Conservation (phyloP, 2,113 vertebrate genomes). For the Trichomycterus rosablanca region DNA sequence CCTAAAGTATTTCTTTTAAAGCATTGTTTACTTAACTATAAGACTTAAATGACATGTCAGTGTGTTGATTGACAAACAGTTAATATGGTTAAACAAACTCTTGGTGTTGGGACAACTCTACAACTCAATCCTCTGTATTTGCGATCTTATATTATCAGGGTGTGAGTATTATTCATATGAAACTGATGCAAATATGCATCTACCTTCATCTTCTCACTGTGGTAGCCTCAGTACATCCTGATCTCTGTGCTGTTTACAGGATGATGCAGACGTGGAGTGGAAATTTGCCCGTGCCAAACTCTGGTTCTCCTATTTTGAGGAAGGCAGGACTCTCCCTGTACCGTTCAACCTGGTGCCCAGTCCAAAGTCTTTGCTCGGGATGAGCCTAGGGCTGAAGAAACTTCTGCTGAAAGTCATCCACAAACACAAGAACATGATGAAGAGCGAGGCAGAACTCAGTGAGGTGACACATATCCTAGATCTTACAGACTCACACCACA, state of each 20-base stretch:
- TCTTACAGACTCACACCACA: too few species aligned
- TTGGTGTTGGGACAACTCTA: too few species aligned
- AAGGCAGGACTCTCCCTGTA: slow-evolving; percentile 91
- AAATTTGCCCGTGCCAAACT: slow-evolving; percentile 97
- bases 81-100: too few species aligned
- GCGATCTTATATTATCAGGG: too few species aligned
- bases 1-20: too few species aligned
- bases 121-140: too few species aligned
- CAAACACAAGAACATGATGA: slow-evolving; percentile 63
- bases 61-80: too few species aligned
- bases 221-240: not conserved
- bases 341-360: slow-evolving; percentile 97
- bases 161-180: not conserved
- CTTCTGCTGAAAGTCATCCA: slow-evolving; percentile 62
- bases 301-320: slow-evolving; percentile 98
- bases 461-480: slow-evolving; percentile 75
- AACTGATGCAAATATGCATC: not conserved
- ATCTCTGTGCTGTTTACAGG: slow-evolving; percentile 59
- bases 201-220: not conserved
- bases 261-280: slow-evolving; percentile 97
- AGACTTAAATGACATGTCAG: too few species aligned
- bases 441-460: slow-evolving; percentile 80
- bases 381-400: slow-evolving; percentile 72
- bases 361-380: slow-evolving; percentile 83
- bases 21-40: too few species aligned